Conservation (phyloP, 2,888 invertebrate genomes). For the Chrysina gloriosa region DNA sequence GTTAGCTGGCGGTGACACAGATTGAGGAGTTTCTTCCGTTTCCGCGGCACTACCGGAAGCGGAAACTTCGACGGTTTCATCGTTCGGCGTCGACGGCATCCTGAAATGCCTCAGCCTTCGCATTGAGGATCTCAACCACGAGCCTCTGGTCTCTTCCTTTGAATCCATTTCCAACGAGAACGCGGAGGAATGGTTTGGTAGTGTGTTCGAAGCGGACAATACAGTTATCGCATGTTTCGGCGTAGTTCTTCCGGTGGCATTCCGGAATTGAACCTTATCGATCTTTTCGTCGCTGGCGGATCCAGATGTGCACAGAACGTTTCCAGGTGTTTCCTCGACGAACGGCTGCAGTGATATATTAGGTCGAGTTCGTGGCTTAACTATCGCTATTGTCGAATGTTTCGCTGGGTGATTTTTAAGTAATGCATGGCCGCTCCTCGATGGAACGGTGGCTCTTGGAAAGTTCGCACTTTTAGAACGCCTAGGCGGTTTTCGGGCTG, state of each 20-base stretch:
- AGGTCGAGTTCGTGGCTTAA: slow-evolving; percentile 41
- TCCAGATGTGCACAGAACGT: slow-evolving; percentile 48
- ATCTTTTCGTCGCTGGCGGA: slow-evolving; percentile 56
- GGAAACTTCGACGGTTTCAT: slow-evolving; percentile 5
- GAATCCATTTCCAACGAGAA: slow-evolving; percentile 41
- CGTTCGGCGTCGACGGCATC: slow-evolving; percentile 56
- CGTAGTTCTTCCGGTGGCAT: slow-evolving; percentile 49
- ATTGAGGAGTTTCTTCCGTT: background rate
- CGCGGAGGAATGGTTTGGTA: slow-evolving; percentile 33
- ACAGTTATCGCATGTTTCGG: background rate
- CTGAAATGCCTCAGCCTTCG: slow-evolving; percentile 67
- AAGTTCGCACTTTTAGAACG: slow-evolving; percentile 36
- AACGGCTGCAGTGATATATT: slow-evolving; percentile 16
- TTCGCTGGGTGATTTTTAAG: slow-evolving; percentile 41
- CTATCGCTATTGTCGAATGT: slow-evolving; percentile 39
- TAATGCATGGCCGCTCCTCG: slow-evolving; percentile 33
- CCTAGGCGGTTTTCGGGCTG: slow-evolving; percentile 15
- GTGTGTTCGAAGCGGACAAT: background rate
- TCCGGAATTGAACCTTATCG: slow-evolving; percentile 61
- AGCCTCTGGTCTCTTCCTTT: slow-evolving; percentile 51
- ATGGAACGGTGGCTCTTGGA: slow-evolving; percentile 19
- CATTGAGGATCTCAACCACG: slow-evolving; percentile 71
- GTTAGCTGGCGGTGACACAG: slow-evolving; percentile 1
- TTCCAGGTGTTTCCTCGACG: slow-evolving; percentile 42
- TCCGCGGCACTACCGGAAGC: background rate